These are phyloP conservation scores for Montipora cactus DNA, from an alignment of 64 coral and sea anemone species.

Conservation along the genomic window DNA sequence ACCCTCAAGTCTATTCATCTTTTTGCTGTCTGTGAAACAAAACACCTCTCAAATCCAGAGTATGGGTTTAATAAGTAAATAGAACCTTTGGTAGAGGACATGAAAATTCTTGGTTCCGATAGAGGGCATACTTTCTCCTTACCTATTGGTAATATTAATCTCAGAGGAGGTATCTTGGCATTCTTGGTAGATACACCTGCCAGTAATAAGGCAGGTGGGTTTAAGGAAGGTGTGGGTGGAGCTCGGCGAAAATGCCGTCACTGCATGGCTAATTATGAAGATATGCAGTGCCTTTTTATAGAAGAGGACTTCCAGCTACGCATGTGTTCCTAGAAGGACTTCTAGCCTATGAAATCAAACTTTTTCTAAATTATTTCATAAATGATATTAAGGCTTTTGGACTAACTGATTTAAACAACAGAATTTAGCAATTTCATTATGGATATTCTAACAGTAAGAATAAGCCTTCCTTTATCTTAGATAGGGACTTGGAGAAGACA, in stretches of 20 bases:
- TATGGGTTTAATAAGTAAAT: constrained; percentile 48
- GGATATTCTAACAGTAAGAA: constrained; percentile 28
- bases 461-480: constrained; percentile 10
- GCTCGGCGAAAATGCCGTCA: constrained; percentile 25
- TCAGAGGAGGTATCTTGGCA: not conserved
- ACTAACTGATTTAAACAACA: not conserved
- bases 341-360: constrained; percentile 3
- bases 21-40: constrained; percentile 29
- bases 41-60: not conserved
- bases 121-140: constrained; percentile 17
- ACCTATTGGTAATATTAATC: not conserved
- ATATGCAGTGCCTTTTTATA: constrained; percentile 7
- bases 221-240: no score
- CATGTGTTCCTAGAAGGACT: constrained; percentile 47
- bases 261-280: constrained; percentile 38
- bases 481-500: constrained; percentile 9
- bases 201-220: constrained; percentile 30
- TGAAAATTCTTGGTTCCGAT: constrained; percentile 8
- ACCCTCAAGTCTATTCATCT: constrained; percentile 51
- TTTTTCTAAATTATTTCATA: not conserved
- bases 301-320: constrained; percentile 31
- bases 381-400: not conserved
- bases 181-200: constrained; percentile 45
- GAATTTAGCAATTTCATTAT: constrained; percentile 9
- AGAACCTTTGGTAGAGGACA: not conserved